A percentile compares a stretch with the other conserved stretches of the same genome.
phyloP scores from a whole-genome alignment of 2,797 vertebrate genomes.

The Anomalospiza imberbis region DNA sequence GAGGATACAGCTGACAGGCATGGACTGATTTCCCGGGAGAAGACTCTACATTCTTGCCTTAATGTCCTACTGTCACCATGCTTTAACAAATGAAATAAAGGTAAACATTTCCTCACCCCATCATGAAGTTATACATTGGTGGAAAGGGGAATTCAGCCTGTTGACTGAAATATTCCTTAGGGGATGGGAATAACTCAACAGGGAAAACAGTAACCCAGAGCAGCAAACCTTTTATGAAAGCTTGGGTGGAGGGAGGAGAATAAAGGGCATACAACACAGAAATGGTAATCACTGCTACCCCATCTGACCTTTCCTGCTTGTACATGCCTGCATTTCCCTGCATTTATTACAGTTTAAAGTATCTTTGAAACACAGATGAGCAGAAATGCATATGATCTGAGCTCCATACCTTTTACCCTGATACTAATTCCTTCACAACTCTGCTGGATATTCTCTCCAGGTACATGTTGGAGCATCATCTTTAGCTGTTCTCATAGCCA shows the following conservation, averaged over 20 bases:
- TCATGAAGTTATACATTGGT: background rate
- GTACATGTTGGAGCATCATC: background rate
- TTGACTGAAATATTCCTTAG: background rate
- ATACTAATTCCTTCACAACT: background rate
- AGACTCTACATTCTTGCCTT: background rate
- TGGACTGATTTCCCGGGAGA: background rate
- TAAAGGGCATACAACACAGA: background rate
- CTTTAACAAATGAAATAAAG: background rate
- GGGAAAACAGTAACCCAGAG: background rate
- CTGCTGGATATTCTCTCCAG: background rate
- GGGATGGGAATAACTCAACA: background rate
- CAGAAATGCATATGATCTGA: background rate
- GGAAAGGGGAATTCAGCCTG: background rate
- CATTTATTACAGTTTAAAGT: background rate
- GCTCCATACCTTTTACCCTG: background rate
- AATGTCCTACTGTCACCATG: background rate
- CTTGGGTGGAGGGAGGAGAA: background rate
- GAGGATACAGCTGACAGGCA: background rate
- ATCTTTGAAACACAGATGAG: background rate
- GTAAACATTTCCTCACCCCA: background rate
- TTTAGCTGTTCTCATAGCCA: background rate
- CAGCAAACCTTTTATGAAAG: background rate
- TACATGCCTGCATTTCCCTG: background rate
- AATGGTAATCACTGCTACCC: background rate
- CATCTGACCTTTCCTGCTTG: background rate